Conservation (phyloP, 2,888 invertebrate genomes). For the Eustalomyia histrio region DNA sequence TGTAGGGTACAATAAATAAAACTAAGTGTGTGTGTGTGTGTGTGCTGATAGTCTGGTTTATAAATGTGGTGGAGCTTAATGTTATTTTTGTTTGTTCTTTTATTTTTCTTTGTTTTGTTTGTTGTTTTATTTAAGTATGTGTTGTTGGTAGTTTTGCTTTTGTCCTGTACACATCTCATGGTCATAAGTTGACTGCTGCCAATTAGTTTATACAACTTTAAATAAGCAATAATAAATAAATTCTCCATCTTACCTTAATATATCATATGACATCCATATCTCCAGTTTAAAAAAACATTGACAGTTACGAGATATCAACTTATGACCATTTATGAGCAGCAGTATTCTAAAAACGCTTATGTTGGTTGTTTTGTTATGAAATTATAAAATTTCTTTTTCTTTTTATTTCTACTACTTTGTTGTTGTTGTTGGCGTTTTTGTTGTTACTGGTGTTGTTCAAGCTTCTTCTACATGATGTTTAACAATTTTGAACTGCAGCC, state of each 20-base stretch:
- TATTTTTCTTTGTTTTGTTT: not conserved
- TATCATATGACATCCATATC: too few relatives aligned
- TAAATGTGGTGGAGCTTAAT: slow-evolving; percentile 4
- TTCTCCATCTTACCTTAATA: too few relatives aligned
- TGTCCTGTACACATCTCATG: too few relatives aligned
- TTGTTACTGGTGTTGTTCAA: slow-evolving; percentile 11
- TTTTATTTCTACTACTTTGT: not conserved
- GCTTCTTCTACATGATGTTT: slow-evolving; percentile 22
- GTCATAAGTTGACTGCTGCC: too few relatives aligned
- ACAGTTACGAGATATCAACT: too few relatives aligned
- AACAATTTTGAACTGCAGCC: slow-evolving; percentile 56
- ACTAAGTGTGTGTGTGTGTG: not conserved
- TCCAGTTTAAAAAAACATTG: too few relatives aligned
- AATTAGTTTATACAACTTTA: too few relatives aligned
- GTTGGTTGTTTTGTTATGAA: slow-evolving; percentile 21
- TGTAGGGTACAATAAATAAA: not conserved
- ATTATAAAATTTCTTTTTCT: slow-evolving; percentile 21
- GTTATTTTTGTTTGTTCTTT: slow-evolving; percentile 14
- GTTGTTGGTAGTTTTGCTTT: too few relatives aligned
- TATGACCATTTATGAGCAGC: too few relatives aligned
- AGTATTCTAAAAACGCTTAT: not conserved
- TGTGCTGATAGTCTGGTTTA: not conserved
- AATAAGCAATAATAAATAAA: too few relatives aligned
- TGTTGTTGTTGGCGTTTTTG: not conserved
- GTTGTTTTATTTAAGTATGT: not conserved